Evolutionary conservation across 2,113 vertebrate genomes (phyloP).

Genomic region (Cariama cristata): DNA sequence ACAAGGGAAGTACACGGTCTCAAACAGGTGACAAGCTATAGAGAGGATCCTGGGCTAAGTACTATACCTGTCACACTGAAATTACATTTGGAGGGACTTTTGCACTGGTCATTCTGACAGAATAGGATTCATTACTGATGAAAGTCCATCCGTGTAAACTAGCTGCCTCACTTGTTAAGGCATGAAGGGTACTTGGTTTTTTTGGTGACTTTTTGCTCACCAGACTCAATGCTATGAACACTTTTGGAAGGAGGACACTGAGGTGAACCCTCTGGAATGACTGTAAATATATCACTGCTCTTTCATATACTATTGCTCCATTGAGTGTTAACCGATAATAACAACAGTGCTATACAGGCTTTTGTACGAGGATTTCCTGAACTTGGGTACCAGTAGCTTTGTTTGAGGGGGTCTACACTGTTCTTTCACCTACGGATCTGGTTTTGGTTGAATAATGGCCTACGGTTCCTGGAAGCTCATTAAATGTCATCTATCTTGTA

Average conservation of each 20-base stretch:
- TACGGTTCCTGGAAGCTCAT: not conserved
- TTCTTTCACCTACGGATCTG: not conserved
- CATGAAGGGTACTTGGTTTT: not conserved
- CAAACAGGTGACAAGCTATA: not conserved
- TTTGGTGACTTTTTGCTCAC: not conserved
- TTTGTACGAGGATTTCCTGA: not conserved
- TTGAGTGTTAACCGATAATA: not conserved
- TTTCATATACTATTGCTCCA: not conserved
- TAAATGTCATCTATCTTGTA: not conserved
- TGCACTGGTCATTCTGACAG: not conserved
- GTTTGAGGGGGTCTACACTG: not conserved
- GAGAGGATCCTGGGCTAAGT: not conserved
- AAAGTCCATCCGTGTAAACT: not conserved
- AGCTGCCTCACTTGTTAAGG: not conserved
- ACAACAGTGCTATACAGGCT: not conserved
- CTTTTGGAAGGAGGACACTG: not conserved
- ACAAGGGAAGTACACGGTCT: not conserved
- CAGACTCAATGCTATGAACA: not conserved
- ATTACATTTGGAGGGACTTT: not conserved
- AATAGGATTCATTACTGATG: not conserved
- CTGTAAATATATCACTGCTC: not conserved
- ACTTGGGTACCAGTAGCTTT: not conserved
- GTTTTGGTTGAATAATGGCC: not conserved
- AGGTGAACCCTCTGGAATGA: not conserved
- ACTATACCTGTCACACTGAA: not conserved